Evolutionary conservation across 1,140 invertebrate genomes (phyloP), one percentile per base, ranked within the genome.

Genomic region (Calliphora vicina): DNA sequence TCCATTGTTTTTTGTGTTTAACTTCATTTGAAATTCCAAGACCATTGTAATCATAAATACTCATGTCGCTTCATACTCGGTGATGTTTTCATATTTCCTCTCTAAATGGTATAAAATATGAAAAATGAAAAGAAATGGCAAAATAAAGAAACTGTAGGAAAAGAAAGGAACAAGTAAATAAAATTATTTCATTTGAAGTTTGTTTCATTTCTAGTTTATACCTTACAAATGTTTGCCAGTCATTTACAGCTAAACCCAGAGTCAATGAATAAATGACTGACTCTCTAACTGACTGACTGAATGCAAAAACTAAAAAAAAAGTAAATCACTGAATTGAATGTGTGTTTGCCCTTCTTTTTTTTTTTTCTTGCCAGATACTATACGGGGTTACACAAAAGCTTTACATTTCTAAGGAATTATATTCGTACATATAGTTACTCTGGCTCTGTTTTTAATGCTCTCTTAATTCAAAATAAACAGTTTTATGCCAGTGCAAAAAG

Each of bases 1-100:
- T 57, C 17, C 50, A 17, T 67, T 23, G 10, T 67, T 23, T 67
- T 6, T 67, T 67, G 10, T 67, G 61, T 67, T 67, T 25, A 67
- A 67, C 61, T 67, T 67, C 61, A 67, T 67, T 67, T 20, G 0
- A 67, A 67, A 67, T 67, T 67, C 61, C 61, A 67, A 23, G 61
- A 67, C 61, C 61, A 67, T 67, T 67, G 61, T 67, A 67, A 67
- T 67, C 61, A 67, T 67, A 67, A 67, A 67, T 67, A 67, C 61
- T 67, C 61, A 67, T 67, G 61, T 67, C 20, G n/a, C 23, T 25
- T 57, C 3, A 23, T 67, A 25, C 15, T 67, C 0, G 20, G 17
- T 67, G 61, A 67, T 67, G 61, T 23, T 67, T 67, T 25, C 61
- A 67, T 67, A 67, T 67, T 67, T 67, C 61, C n/a, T 67, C 12